These are phyloP conservation scores for Andrena bicolor DNA, from an alignment of 2,888 invertebrate genomes.

Conservation along the genomic window DNA sequence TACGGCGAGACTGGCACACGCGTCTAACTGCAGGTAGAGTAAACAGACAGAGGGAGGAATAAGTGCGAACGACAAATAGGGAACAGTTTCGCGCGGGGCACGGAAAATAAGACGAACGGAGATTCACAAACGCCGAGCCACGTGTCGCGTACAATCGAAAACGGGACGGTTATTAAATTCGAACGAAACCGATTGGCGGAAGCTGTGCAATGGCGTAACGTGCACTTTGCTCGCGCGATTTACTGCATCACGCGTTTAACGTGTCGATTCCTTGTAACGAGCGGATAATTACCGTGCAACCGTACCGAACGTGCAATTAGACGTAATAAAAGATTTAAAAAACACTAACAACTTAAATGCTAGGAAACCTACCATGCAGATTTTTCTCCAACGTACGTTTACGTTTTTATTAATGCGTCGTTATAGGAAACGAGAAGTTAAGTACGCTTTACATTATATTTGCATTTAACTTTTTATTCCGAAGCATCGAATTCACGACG, in stretches of 20 bases:
- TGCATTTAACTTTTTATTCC: too few relatives aligned
- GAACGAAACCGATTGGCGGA: constrained; percentile 32
- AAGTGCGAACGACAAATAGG: not conserved
- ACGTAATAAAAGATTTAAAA: constrained; percentile 20
- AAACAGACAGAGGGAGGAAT: not conserved
- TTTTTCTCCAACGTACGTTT: not conserved
- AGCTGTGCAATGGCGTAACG: constrained; percentile 26
- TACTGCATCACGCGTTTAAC: constrained; percentile 4
- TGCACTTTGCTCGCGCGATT: constrained; percentile 34
- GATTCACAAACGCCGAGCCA: constrained; percentile 2
- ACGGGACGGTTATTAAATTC: constrained; percentile 33
- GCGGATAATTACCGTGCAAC: constrained; percentile 36
- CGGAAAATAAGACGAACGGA: not conserved
- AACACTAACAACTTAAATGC: constrained; percentile 11
- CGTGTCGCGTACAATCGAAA: constrained; percentile 27
- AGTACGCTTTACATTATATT: not conserved
- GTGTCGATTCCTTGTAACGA: constrained; percentile 43
- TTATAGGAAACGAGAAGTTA: not conserved
- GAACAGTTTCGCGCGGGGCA: not conserved
- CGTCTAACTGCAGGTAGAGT: too few relatives aligned
- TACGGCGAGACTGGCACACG: too few relatives aligned
- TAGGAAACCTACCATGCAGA: constrained; percentile 6
- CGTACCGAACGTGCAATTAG: constrained; percentile 39
- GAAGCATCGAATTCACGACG: too few relatives aligned
- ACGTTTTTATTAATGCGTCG: not conserved